A percentile compares a stretch with the other conserved stretches of the same genome.
phyloP scores from a whole-genome alignment of 2,113 vertebrate genomes.

The Chiloscyllium plagiosum region DNA sequence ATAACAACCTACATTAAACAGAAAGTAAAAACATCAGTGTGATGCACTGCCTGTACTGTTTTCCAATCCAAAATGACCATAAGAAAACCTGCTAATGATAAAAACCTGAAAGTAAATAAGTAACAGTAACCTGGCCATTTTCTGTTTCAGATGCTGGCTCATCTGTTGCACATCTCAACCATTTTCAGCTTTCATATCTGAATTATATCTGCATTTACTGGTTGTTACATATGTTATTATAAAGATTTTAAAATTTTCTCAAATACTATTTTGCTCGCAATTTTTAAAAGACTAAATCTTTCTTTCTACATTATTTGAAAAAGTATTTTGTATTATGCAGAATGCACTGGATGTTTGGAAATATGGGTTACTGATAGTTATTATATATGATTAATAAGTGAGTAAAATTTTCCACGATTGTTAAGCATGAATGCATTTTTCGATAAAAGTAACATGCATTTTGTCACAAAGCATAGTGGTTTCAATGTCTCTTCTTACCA shows the following conservation, averaged over 20 bases:
- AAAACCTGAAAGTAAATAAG: neutral
- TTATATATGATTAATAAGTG: neutral
- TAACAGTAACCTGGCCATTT: neutral
- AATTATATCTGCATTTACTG: neutral
- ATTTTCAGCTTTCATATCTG: neutral
- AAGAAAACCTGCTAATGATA: neutral
- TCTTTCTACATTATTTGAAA: neutral
- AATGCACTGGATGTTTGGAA: neutral
- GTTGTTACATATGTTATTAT: neutral
- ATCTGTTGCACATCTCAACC: neutral
- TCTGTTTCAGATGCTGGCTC: neutral
- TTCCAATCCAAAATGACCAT: neutral
- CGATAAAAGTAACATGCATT: neutral
- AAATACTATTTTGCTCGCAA: neutral
- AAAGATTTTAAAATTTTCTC: neutral
- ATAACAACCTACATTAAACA: constrained; percentile 64
- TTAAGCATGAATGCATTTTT: neutral
- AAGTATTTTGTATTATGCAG: neutral
- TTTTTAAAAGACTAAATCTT: neutral
- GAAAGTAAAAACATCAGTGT: neutral
- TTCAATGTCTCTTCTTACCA: neutral
- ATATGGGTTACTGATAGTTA: neutral
- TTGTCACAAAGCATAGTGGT: neutral
- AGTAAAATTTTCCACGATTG: neutral
- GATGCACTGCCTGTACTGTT: neutral